Percentiles rank a stretch among this genome's conserved stretches.
Conservation (phyloP, 2,888 invertebrate genomes). For the Pyrrhia umbra region DNA sequence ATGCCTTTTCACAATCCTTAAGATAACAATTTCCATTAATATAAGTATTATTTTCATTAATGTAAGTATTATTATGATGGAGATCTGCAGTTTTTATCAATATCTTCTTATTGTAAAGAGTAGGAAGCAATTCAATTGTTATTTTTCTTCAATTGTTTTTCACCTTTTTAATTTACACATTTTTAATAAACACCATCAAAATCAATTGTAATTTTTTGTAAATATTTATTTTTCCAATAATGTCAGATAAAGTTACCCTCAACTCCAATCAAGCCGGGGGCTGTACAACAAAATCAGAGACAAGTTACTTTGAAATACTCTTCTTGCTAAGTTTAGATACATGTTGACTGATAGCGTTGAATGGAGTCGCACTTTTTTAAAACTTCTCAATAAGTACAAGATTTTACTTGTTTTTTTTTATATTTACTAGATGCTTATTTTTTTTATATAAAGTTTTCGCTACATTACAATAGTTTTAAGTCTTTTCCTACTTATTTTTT, state of each 20-base stretch:
- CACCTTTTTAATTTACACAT: conserved; percentile 3
- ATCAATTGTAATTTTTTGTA: conserved; percentile 27
- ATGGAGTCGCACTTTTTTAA: conserved; percentile 41
- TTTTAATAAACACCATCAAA: conserved; percentile 10
- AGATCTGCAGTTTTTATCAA: too few species aligned
- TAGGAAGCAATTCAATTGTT: neutral
- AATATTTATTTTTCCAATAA: conserved; percentile 31
- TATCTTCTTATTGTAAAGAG: too few species aligned
- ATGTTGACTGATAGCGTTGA: conserved; percentile 36
- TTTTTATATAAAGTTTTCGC: neutral
- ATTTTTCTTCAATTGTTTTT: conserved; percentile 5
- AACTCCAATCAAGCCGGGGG: conserved; percentile 61
- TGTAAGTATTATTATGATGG: too few species aligned
- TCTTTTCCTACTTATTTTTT: too few species aligned
- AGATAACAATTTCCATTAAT: too few species aligned
- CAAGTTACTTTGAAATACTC: conserved; percentile 58
- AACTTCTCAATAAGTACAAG: neutral
- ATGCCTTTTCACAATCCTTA: neutral
- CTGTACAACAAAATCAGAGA: conserved; percentile 64
- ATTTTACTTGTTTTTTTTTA: neutral
- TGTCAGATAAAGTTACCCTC: conserved; percentile 52
- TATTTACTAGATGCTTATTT: too few species aligned
- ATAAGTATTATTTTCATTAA: too few species aligned
- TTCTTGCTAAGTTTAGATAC: conserved; percentile 46
- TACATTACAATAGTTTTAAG: too few species aligned